Evolutionary conservation across 2,797 vertebrate species (phyloP), one percentile per base, ranked within the genome.

Genomic region (Poecilia velifera): DNA sequence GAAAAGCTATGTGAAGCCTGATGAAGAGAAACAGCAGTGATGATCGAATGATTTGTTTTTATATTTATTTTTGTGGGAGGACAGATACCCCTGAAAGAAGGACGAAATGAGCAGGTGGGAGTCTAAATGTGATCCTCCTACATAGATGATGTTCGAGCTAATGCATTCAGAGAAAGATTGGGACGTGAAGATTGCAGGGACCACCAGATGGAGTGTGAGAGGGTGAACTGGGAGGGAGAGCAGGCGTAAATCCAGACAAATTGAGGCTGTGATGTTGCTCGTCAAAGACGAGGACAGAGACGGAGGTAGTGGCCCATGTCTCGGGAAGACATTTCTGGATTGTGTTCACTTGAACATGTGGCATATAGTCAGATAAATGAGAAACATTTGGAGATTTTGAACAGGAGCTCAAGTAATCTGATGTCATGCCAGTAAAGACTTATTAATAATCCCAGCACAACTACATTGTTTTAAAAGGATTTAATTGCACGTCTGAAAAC

Each of bases 321-420:
- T 70, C 80, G 81, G 85, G 51, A 47, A 71, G 78, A 80, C 59
- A 81, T 64, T 51, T 81, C 74, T 79, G 73, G 77, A 45, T 76
- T 88, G 90, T 91, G 85, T 89, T 84, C 84, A 84, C 46, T 76
- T 77, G 72, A 88, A 91, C 90, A 90, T 90, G 86, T 84, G 77
- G 82, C 87, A 77, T 74, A 75, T 74, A 71, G 86, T 82, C 46
- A 6, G 66, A 83, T 88, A 85, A 81, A 86, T 81, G 72, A 89
- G 78, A 71, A 82, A 79, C 64, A 84, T 87, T 84, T 59, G 81
- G 57, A 80, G 43, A 68, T 16, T 80, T 72, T 72, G 77, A 76
- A 55, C 25, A 80, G 72, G 72, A 85, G 79, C 84, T 81, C 79
- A 78, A 70, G 59, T 53, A 74, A 64, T 84, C 36, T 80, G 64